Conservation (phyloP, 2,888 invertebrate genomes). For the Zaprionus lineosus region DNA sequence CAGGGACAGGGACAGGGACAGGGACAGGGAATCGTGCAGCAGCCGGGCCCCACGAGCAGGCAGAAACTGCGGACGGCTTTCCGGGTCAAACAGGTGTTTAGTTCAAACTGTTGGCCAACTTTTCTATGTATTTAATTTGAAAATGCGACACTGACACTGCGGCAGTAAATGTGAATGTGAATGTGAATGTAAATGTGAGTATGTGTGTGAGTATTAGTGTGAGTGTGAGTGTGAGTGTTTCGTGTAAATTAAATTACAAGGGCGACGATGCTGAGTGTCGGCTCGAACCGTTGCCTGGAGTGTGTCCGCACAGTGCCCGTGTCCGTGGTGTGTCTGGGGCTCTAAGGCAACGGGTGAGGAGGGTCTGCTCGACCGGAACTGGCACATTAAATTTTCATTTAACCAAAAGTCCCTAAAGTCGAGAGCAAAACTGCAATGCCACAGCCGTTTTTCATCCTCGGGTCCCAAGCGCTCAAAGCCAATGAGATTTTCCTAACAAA, state of each 20-base stretch:
- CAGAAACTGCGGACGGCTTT: not conserved
- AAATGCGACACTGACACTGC: slow-evolving; percentile 75
- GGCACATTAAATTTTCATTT: slow-evolving; percentile 72
- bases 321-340: too few relatives aligned
- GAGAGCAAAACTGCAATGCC: slow-evolving; percentile 32
- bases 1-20: too few relatives aligned
- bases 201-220: too few relatives aligned
- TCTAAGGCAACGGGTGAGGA: too few relatives aligned
- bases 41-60: too few relatives aligned
- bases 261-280: slow-evolving; percentile 41
- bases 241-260: slow-evolving; percentile 73
- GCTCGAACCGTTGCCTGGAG: too few relatives aligned
- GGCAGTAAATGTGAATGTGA: slow-evolving; percentile 44
- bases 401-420: slow-evolving; percentile 66
- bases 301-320: too few relatives aligned
- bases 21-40: too few relatives aligned
- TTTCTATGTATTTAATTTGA: slow-evolving; percentile 69
- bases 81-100: slow-evolving; percentile 44
- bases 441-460: slow-evolving; percentile 15
- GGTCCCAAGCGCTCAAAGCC: slow-evolving; percentile 14
- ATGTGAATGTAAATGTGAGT: too few relatives aligned
- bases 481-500: slow-evolving; percentile 29
- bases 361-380: slow-evolving; percentile 32
- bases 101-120: slow-evolving; percentile 18
- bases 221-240: slow-evolving; percentile 8